Conservation (phyloP, 2,888 invertebrate genomes). For the Tanytarsus gracilentus region DNA sequence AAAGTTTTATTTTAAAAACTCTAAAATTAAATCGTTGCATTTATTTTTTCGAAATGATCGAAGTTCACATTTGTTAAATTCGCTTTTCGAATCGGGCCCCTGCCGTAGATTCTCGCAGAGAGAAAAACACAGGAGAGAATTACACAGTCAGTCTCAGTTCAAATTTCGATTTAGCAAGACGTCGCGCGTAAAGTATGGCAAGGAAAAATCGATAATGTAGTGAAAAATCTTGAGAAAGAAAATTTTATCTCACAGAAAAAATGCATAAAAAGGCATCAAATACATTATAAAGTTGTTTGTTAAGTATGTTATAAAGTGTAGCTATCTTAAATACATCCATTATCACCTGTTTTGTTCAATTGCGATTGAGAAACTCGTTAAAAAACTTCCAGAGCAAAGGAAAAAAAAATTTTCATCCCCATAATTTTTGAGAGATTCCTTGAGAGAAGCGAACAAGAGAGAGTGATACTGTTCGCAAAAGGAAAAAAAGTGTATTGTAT, state of each 20-base stretch:
- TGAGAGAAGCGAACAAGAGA: no score
- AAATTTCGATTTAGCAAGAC: conserved; percentile 3
- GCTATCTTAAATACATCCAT: conserved; percentile 10
- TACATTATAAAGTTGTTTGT: conserved; percentile 8
- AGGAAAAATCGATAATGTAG: conserved; percentile 26
- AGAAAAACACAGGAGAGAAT: not conserved
- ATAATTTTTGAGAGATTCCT: not conserved
- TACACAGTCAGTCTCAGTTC: not conserved
- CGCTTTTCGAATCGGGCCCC: not conserved
- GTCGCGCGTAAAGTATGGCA: conserved; percentile 20
- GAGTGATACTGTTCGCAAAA: no score
- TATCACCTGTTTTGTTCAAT: conserved; percentile 15
- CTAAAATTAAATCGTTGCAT: no score
- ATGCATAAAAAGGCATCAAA: conserved; percentile 12
- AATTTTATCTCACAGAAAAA: conserved; percentile 20
- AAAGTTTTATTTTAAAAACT: no score
- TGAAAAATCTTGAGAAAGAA: conserved; percentile 19
- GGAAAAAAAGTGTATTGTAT: no score
- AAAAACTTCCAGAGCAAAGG: not conserved
- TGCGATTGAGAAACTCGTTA: not conserved
- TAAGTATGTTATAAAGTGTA: conserved; percentile 24
- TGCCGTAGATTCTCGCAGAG: not conserved
- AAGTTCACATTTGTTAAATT: not conserved
- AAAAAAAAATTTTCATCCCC: conserved; percentile 10
- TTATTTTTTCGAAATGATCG: not conserved